These are phyloP conservation scores for Bovichtus variegatus DNA, from an alignment of 2,797 vertebrate genomes.

Conservation along the genomic window DNA sequence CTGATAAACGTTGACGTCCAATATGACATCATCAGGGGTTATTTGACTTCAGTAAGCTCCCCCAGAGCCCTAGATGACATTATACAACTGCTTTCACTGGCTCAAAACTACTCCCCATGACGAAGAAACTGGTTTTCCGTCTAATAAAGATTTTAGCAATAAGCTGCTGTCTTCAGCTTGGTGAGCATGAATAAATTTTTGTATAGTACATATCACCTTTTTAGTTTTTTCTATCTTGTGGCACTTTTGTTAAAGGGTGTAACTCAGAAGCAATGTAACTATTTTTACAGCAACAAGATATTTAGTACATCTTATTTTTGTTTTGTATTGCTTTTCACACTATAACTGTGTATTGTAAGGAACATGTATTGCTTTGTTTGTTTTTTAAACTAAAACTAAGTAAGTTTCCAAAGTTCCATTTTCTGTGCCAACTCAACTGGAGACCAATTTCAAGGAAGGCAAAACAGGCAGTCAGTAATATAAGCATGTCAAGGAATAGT, in stretches of 20 bases:
- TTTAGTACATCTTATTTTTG: not conserved
- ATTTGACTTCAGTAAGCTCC: no score
- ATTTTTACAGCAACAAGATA: not conserved
- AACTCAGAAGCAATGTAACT: not conserved
- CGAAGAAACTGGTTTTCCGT: no score
- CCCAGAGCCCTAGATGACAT: no score
- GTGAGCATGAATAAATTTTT: not conserved
- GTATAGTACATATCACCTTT: not conserved
- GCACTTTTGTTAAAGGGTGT: not conserved
- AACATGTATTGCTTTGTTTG: not conserved
- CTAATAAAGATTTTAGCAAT: not conserved
- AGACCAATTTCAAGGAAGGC: not conserved
- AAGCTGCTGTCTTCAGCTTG: not conserved
- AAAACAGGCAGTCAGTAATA: not conserved
- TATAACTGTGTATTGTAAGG: not conserved
- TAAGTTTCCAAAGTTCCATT: not conserved
- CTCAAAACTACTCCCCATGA: no score
- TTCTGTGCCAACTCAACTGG: not conserved
- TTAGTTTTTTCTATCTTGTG: not conserved
- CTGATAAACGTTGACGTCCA: no score
- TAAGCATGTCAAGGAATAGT: not conserved
- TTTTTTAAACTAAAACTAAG: not conserved
- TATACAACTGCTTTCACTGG: no score
- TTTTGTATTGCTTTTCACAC: not conserved
- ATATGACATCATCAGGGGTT: no score